phyloP scores from a whole-genome alignment of 2,797 vertebrate species.

The Gambelia wislizenii region DNA sequence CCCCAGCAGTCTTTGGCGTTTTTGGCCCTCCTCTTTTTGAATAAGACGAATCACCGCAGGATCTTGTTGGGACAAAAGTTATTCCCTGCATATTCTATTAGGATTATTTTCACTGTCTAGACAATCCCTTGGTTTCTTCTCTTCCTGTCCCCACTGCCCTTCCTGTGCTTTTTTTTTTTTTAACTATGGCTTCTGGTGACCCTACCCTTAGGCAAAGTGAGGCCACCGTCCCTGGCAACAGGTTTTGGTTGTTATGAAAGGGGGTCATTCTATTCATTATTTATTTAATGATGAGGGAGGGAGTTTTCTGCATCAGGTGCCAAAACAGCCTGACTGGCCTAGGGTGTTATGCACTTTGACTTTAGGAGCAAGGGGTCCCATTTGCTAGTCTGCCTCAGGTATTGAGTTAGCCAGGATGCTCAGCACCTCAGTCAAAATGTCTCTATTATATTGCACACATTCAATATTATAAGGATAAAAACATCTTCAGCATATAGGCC shows the following conservation, averaged over 20 bases:
- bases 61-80: too few relatives aligned
- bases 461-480: background rate
- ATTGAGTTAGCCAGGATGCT: background rate
- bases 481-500: background rate
- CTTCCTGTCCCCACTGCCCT: background rate
- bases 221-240: background rate
- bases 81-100: too few relatives aligned
- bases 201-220: background rate
- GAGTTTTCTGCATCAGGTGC: background rate
- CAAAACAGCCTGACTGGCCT: background rate
- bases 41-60: too few relatives aligned
- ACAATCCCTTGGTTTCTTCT: too few relatives aligned
- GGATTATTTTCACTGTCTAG: too few relatives aligned
- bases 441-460: background rate
- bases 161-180: background rate
- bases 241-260: background rate
- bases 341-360: background rate
- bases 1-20: too few relatives aligned
- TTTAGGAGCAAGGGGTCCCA: background rate
- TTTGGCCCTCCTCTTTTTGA: too few relatives aligned
- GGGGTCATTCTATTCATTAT: background rate
- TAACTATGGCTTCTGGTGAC: too few relatives aligned
- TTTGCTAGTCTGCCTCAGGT: background rate
- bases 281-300: background rate
- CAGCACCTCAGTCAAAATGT: too few relatives aligned